Evolutionary conservation across 2,888 invertebrate genomes (phyloP).

Genomic region (Caenorhabditis sp.): DNA sequence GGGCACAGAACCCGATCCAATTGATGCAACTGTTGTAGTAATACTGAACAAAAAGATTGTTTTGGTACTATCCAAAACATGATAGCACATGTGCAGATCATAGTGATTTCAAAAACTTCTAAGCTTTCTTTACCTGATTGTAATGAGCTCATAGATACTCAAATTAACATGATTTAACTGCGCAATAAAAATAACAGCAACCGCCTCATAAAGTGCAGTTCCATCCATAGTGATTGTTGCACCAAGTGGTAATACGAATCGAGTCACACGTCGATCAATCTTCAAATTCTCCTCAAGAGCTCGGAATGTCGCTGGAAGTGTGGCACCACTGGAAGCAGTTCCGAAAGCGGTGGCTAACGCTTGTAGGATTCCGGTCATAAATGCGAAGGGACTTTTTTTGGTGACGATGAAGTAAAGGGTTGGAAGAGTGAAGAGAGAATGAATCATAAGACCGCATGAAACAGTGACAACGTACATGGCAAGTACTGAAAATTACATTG

Average conservation of each 20-base stretch:
- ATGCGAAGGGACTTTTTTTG: constrained; percentile 73
- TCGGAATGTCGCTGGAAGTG: constrained; percentile 91
- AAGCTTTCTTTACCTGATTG: constrained; percentile 73
- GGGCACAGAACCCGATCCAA: constrained; percentile 79
- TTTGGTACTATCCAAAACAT: too few relatives aligned
- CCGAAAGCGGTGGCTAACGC: constrained; percentile 94
- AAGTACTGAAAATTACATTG: constrained; percentile 74
- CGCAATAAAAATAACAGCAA: constrained; percentile 95
- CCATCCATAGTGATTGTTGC: constrained; percentile 85
- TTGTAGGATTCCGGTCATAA: constrained; percentile 79
- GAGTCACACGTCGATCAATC: constrained; percentile 82
- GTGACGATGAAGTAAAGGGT: constrained; percentile 83
- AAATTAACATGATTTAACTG: constrained; percentile 85
- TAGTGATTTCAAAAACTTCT: too few relatives aligned
- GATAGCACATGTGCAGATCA: too few relatives aligned
- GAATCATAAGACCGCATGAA: constrained; percentile 85
- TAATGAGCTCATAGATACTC: constrained; percentile 86
- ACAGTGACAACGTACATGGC: constrained; percentile 94
- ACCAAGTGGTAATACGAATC: constrained; percentile 95
- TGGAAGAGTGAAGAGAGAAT: constrained; percentile 89
- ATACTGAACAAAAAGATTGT: too few relatives aligned
- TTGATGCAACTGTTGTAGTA: constrained; percentile 78
- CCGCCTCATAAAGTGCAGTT: constrained; percentile 85
- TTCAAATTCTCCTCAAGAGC: constrained; percentile 87
- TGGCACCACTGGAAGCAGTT: constrained; percentile 86